phyloP scores from a whole-genome alignment of 1,140 invertebrate genomes.

The Bradysia coprophila region DNA sequence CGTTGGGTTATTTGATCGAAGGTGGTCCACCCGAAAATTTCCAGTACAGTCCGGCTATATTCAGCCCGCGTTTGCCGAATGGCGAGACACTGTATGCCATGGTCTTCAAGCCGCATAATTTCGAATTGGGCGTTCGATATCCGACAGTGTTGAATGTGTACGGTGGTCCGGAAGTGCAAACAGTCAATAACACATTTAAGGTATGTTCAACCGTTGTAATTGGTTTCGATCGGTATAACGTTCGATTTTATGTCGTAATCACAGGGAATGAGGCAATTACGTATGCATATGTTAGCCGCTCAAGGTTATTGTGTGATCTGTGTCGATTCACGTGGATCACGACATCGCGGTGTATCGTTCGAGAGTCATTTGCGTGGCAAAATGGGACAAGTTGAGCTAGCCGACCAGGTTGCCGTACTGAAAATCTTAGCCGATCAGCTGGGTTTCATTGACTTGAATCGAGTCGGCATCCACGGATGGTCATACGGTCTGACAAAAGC shows the following conservation, averaged over 20 bases:
- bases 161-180: conserved; percentile 92
- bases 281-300: conserved; percentile 89
- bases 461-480: conserved; percentile 95
- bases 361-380: conserved; percentile 73
- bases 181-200: conserved; percentile 92
- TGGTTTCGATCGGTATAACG: not conserved
- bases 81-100: conserved; percentile 74
- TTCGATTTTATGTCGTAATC: conserved; percentile 6
- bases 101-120: conserved; percentile 77
- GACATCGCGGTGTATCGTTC: conserved; percentile 78
- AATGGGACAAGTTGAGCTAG: conserved; percentile 90
- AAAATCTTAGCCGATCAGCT: conserved; percentile 66
- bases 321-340: conserved; percentile 84
- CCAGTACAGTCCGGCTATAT: conserved; percentile 47
- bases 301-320: conserved; percentile 91
- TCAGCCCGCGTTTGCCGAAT: conserved; percentile 45
- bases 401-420: conserved; percentile 91
- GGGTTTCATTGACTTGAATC: conserved; percentile 75
- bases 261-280: conserved; percentile 71
- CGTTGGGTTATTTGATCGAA: conserved; percentile 50
- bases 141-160: conserved; percentile 94
- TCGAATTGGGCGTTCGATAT: conserved; percentile 56
- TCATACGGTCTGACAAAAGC: conserved; percentile 88
- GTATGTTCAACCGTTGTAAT: conserved; percentile 24
- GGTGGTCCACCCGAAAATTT: conserved; percentile 34